Evolutionary conservation across 2,797 vertebrate genomes (phyloP).

Genomic region (Oreortyx pictus): DNA sequence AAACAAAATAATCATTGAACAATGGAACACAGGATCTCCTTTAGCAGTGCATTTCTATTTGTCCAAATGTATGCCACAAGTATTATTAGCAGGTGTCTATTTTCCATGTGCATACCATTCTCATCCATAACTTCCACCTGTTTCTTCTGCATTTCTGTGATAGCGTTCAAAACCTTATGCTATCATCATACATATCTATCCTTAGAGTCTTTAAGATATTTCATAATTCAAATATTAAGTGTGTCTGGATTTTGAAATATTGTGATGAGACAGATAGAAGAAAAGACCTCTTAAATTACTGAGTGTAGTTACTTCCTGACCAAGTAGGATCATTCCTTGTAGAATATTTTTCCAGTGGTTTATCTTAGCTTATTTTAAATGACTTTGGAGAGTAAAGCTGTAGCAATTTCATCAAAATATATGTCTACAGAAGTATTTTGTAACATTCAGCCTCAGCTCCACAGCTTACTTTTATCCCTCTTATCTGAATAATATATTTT

Average conservation of each 20-base stretch:
- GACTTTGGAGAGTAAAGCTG: not conserved
- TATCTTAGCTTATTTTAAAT: conserved; percentile 34
- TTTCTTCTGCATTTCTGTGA: not conserved
- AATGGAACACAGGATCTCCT: not conserved
- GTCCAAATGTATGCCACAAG: not conserved
- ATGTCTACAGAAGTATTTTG: not conserved
- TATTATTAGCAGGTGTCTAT: not conserved
- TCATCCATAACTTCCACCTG: not conserved
- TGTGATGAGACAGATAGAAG: not conserved
- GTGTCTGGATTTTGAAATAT: not conserved
- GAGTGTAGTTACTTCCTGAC: not conserved
- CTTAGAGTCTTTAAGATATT: not conserved
- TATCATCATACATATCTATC: not conserved
- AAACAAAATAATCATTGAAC: conserved; percentile 26
- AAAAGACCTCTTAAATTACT: not conserved
- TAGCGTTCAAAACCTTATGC: not conserved
- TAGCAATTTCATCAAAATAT: not conserved
- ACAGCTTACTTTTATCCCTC: not conserved
- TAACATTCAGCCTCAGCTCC: not conserved
- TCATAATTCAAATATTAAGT: not conserved
- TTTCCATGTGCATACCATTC: not conserved
- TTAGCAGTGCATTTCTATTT: conserved; percentile 41
- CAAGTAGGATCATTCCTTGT: not conserved
- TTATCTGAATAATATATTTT: not conserved
- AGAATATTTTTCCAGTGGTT: conserved; percentile 28